A percentile compares a stretch with the other conserved stretches of the same genome.
These are phyloP conservation scores for Corythaeola cristata DNA, from an alignment of 2,113 vertebrate genomes.

Conservation along the genomic window DNA sequence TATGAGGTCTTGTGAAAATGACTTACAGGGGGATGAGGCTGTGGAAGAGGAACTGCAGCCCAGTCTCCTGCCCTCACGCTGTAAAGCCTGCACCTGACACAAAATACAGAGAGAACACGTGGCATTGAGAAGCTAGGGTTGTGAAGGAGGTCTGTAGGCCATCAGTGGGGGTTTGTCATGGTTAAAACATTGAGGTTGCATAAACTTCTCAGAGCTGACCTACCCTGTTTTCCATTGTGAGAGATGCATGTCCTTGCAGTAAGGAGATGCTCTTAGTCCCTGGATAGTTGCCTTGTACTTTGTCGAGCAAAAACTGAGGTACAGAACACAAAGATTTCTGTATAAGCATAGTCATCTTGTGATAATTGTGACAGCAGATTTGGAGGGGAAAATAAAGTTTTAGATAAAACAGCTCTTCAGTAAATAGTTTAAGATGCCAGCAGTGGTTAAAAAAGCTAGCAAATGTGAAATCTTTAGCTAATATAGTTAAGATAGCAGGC, in stretches of 20 bases:
- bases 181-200: rapidly evolving
- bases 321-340: neutral
- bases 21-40: neutral
- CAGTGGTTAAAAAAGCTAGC: neutral
- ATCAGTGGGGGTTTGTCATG: neutral
- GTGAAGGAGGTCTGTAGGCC: neutral
- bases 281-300: neutral
- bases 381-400: neutral
- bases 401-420: neutral
- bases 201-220: too few relatives aligned
- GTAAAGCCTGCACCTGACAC: neutral
- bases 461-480: neutral
- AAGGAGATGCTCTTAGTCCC: neutral
- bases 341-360: neutral
- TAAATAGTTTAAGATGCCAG: neutral
- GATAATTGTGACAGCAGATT: neutral
- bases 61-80: neutral
- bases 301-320: neutral
- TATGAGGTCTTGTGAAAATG: too few relatives aligned
- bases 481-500: neutral
- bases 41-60: neutral
- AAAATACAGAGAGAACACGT: neutral
- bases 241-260: neutral
- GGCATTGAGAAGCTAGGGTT: neutral
- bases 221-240: neutral